Evolutionary conservation across 2,797 vertebrate species (phyloP).

Genomic region (Psittacula echo): DNA sequence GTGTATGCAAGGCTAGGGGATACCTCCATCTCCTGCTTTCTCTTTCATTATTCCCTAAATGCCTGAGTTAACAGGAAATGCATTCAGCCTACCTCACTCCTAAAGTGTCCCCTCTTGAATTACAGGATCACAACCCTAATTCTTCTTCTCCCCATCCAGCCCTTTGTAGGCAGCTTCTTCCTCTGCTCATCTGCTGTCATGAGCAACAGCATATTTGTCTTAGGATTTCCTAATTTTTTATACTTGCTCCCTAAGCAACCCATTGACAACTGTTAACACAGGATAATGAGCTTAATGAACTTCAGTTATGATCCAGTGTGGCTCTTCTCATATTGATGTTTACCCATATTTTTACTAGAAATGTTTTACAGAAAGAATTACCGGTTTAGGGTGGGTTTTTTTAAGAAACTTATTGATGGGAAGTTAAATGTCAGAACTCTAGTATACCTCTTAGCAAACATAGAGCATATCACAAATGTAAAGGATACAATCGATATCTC

Average conservation of each 20-base stretch:
- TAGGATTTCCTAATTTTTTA: not conserved
- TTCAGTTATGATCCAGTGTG: not conserved
- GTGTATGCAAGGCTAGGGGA: not conserved
- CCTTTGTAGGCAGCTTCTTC: not conserved
- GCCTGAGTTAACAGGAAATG: not conserved
- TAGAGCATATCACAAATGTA: not conserved
- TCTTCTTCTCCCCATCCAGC: not conserved
- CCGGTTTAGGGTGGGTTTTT: rapidly evolving
- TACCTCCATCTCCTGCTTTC: not conserved
- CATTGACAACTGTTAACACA: not conserved
- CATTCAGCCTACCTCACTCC: not conserved
- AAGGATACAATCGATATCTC: not conserved
- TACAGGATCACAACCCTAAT: not conserved
- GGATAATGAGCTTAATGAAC: not conserved
- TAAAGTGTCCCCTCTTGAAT: not conserved
- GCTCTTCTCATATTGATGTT: not conserved
- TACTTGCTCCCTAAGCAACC: not conserved
- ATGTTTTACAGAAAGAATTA: not conserved
- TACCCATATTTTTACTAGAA: not conserved
- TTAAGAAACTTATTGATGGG: not conserved
- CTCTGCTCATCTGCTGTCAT: not conserved
- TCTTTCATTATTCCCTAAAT: not conserved
- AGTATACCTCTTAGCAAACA: not conserved
- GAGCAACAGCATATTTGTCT: not conserved
- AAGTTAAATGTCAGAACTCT: not conserved